Base-by-base conservation (phyloP, 64 coral and sea anemone genomes). In the Pocillopora damicornis region DNA sequence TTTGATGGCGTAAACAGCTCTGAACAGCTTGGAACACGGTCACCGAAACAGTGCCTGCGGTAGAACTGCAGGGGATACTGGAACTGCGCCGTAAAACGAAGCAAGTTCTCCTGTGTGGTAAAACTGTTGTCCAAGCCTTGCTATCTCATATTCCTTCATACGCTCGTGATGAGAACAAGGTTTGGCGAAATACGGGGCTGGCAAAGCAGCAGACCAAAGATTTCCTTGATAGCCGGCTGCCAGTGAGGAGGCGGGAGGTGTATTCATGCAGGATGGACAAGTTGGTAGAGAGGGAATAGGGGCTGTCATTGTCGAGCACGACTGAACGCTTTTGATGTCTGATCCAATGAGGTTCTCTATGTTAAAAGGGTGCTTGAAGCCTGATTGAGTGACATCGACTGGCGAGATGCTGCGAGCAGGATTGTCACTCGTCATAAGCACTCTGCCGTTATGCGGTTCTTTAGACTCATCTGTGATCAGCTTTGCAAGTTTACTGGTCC, bases 311-410 rank as follows among this genome's bases (percentile, higher is more conserved):
- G 91, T 35, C 16, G 71, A 79, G 80, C 67, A 89, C 23, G 86
- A 77, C 75, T 91, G 87, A 26, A 81, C 71, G 61, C 75, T 79
- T 72, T 97, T 93, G n/a, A 83, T 84, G 37, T 97, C 91, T 51
- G 80, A 75, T 3, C 93, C 97, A 22, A 99, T 99, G 45, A 99
- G 87, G 73, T 95, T 99, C 66, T 99, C 97, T 36, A 99, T 99
- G 61, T 93, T 94, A 61, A 99, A 99, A 2, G 97, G 97, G 37
- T 99, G 97, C 68, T 97, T 97, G 35, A 97, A 97, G 57, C 76
- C 75, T 16, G 93, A 60, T 82, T 78, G 82, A 86, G 77, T 90
- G 12, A 81, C 65, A 20, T 85, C 75, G 22, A 82, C 77, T 77
- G 71, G 90, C 23, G 94, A 85, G 7, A 64, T 81, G 59, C 77